Percentiles rank a stretch among this genome's conserved stretches.
Evolutionary conservation across 2,797 vertebrate genomes (phyloP).

Genomic region (Macropus fuliginosus): DNA sequence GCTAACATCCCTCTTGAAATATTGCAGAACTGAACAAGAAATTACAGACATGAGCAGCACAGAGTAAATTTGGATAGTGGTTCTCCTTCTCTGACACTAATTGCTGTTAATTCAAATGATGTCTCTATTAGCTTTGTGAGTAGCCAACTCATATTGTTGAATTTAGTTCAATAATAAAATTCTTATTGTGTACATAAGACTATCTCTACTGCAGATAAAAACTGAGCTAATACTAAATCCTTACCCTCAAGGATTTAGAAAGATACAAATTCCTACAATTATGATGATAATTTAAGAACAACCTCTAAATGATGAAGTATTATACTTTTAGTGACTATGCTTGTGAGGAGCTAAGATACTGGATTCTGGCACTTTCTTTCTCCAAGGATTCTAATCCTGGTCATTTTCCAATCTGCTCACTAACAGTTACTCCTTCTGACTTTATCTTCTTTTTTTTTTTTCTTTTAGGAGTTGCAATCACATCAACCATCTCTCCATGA

Average conservation of each 20-base stretch:
- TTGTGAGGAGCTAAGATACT: background rate
- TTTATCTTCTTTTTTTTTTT: background rate
- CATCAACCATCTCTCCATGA: background rate
- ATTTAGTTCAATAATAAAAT: background rate
- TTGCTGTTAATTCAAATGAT: background rate
- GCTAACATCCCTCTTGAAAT: background rate
- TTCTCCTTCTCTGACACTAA: background rate
- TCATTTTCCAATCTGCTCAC: background rate
- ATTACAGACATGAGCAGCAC: background rate
- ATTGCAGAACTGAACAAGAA: background rate
- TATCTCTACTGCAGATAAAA: background rate
- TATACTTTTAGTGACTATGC: background rate
- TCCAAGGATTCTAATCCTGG: background rate
- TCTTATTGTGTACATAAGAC: background rate
- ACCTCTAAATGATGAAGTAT: background rate
- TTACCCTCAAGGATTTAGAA: background rate
- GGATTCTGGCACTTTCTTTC: background rate
- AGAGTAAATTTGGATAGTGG: background rate
- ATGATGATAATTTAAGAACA: background rate
- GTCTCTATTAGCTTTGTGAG: background rate
- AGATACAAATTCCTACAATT: background rate
- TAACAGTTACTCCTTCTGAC: background rate
- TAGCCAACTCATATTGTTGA: background rate
- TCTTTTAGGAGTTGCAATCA: background rate
- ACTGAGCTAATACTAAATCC: background rate